Percentiles rank a stretch among this genome's conserved stretches.
phyloP scores from a whole-genome alignment of 2,888 invertebrate species.

The Leptarthrus brevirostris region DNA sequence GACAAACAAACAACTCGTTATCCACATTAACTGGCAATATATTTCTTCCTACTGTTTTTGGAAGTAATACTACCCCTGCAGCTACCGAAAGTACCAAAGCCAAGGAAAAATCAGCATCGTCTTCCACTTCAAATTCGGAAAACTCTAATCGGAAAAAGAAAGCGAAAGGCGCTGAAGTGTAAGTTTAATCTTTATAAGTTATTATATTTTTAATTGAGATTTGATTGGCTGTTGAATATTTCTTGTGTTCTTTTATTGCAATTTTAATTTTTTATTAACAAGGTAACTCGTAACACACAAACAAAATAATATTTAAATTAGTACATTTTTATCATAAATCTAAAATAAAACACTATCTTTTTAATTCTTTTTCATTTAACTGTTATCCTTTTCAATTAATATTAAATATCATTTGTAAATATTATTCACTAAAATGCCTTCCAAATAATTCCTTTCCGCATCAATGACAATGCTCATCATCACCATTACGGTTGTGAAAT shows the following conservation, averaged over 20 bases:
- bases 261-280: no score
- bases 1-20: slow-evolving; percentile 88
- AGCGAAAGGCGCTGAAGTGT: slow-evolving; percentile 78
- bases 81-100: slow-evolving; percentile 60
- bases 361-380: background rate
- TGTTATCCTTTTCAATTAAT: background rate
- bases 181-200: slow-evolving; percentile 63
- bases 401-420: background rate
- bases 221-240: background rate
- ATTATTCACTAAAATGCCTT: background rate
- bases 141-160: slow-evolving; percentile 67
- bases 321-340: no score
- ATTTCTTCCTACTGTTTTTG: slow-evolving; percentile 71
- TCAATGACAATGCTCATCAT: slow-evolving; percentile 1
- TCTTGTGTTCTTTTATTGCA: no score
- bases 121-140: slow-evolving; percentile 38
- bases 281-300: no score
- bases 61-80: slow-evolving; percentile 55
- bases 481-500: background rate
- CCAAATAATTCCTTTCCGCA: background rate
- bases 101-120: slow-evolving; percentile 52
- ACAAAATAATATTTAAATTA: no score
- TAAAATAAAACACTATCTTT: background rate
- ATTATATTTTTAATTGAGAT: background rate
- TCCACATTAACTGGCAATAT: slow-evolving; percentile 87